phyloP scores from a whole-genome alignment of 2,797 vertebrate genomes.

The Pelobates cultripes region DNA sequence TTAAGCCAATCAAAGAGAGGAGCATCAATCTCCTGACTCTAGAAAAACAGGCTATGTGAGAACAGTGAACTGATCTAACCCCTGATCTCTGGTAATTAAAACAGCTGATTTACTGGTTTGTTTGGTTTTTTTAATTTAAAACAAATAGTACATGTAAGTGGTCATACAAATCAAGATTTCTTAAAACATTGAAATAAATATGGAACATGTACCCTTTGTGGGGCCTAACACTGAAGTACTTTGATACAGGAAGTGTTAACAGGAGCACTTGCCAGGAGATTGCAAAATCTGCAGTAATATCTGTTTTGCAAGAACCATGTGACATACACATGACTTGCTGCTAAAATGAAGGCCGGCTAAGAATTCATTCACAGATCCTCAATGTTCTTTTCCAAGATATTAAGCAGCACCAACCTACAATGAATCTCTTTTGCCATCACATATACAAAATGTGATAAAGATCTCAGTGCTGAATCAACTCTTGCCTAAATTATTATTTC shows the following conservation, averaged over 20 bases:
- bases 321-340: constrained; percentile 89
- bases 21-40: background rate
- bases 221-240: background rate
- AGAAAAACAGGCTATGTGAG: constrained; percentile 1
- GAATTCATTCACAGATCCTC: constrained; percentile 44
- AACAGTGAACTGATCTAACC: constrained; percentile 18
- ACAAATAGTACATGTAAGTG: no score
- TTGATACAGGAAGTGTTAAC: constrained; percentile 37
- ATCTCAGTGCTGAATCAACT: background rate
- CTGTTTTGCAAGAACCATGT: constrained; percentile 88
- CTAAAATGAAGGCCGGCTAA: constrained; percentile 66
- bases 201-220: no score
- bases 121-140: no score
- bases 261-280: constrained; percentile 62
- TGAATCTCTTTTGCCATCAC: background rate
- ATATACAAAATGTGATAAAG: no score
- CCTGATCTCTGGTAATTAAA: constrained; percentile 3
- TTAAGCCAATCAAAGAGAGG: no score
- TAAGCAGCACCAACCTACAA: background rate
- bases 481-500: background rate
- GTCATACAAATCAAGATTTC: no score
- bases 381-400: background rate
- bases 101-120: background rate
- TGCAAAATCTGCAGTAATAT: constrained; percentile 73
- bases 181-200: no score